Evolutionary conservation across 2,113 vertebrate genomes (phyloP).

Genomic region (Garra rufa): DNA sequence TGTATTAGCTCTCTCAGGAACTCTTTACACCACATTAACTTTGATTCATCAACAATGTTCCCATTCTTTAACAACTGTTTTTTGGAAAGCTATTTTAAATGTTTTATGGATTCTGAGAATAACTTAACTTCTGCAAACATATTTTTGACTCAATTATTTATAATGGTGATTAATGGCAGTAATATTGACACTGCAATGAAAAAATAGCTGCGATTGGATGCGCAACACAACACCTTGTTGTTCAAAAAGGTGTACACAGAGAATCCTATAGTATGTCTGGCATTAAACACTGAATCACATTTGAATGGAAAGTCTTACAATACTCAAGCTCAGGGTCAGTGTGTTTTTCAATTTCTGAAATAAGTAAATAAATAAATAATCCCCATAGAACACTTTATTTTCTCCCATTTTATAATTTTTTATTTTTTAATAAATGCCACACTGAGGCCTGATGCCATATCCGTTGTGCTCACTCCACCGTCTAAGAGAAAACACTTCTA

Average conservation of each 20-base stretch:
- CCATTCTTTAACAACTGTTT: neutral
- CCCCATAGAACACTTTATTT: neutral
- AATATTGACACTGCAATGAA: neutral
- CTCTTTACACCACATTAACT: conserved; percentile 4
- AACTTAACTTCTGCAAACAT: neutral
- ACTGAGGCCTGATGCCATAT: neutral
- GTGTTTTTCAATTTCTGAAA: neutral
- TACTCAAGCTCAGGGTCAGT: neutral
- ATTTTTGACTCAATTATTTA: conserved; percentile 3
- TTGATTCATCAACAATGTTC: neutral
- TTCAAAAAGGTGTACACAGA: neutral
- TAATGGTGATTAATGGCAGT: neutral
- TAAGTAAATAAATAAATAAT: neutral
- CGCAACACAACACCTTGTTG: neutral
- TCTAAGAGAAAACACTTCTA: neutral
- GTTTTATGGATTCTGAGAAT: conserved; percentile 15
- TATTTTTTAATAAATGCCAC: neutral
- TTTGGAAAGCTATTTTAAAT: neutral
- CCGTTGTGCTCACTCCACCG: neutral
- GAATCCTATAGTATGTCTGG: neutral
- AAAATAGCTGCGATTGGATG: neutral
- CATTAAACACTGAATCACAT: neutral
- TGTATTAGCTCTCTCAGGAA: neutral
- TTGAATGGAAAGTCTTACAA: neutral
- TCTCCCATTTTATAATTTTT: neutral